Conservation (phyloP, 2,888 invertebrate species). For the Cyclophora punctaria region DNA sequence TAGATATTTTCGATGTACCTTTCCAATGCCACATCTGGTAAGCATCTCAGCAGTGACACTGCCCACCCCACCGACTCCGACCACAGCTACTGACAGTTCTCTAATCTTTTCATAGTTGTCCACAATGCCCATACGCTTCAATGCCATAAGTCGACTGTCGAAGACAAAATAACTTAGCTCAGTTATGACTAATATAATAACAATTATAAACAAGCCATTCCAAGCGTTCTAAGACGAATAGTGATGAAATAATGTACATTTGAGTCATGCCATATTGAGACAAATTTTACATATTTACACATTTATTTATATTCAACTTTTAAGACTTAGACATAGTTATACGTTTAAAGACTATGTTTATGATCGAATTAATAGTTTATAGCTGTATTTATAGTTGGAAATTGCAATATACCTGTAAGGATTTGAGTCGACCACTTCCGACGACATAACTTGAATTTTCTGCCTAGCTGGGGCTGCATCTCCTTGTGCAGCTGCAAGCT, state of each 20-base stretch:
- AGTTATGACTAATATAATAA: too few relatives aligned
- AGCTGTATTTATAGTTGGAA: conserved; percentile 3
- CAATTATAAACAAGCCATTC: too few relatives aligned
- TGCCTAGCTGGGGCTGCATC: conserved; percentile 69
- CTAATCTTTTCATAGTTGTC: conserved; percentile 96
- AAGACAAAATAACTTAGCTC: not conserved
- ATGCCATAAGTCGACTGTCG: conserved; percentile 95
- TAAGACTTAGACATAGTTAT: too few relatives aligned
- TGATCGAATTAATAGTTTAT: not conserved
- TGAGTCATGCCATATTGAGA: too few relatives aligned
- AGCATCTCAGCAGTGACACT: conserved; percentile 99
- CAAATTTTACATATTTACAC: too few relatives aligned
- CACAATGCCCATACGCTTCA: conserved; percentile 99
- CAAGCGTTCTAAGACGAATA: too few relatives aligned
- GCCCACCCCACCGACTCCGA: conserved; percentile 99
- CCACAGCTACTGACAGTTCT: conserved; percentile 91
- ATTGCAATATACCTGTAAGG: conserved; percentile 87
- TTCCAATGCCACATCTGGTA: conserved; percentile 97
- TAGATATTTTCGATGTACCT: conserved; percentile 66
- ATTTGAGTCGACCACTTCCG: conserved; percentile 98
- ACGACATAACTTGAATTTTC: conserved; percentile 92
- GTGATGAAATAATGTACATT: too few relatives aligned
- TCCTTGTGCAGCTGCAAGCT: conserved; percentile 70
- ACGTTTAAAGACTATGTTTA: too few relatives aligned
- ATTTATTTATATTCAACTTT: too few relatives aligned